phyloP scores from a whole-genome alignment of 2,888 invertebrate species.

The Beris morrisii region DNA sequence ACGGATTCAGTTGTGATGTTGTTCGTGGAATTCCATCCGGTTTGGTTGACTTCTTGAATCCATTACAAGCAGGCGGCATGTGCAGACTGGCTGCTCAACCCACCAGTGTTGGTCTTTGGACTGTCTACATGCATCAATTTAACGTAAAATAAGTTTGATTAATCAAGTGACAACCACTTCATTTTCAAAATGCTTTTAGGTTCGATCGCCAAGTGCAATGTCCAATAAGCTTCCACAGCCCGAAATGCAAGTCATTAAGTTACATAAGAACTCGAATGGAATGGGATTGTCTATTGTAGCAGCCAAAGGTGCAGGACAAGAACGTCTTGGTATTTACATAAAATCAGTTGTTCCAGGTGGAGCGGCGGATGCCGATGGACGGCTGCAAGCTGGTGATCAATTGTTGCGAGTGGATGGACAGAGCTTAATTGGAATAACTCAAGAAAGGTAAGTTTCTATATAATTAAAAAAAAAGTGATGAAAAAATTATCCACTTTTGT shows the following conservation, averaged over 20 bases:
- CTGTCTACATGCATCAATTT: slow-evolving; percentile 83
- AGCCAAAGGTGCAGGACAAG: slow-evolving; percentile 84
- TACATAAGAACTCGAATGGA: slow-evolving; percentile 92
- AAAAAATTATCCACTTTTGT: not conserved
- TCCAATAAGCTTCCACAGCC: slow-evolving; percentile 66
- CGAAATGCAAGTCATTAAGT: slow-evolving; percentile 80
- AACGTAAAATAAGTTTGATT: slow-evolving; percentile 53
- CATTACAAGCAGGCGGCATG: slow-evolving; percentile 80
- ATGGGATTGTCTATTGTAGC: slow-evolving; percentile 99
- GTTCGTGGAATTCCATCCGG: slow-evolving; percentile 93
- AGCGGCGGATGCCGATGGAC: slow-evolving; percentile 89
- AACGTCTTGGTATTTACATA: slow-evolving; percentile 93
- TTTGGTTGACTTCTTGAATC: slow-evolving; percentile 82
- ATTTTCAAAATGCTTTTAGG: slow-evolving; percentile 49
- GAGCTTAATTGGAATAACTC: slow-evolving; percentile 83
- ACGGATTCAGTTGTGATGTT: slow-evolving; percentile 97
- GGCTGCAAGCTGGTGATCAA: slow-evolving; percentile 96
- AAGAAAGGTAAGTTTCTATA: slow-evolving; percentile 65
- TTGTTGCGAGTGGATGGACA: slow-evolving; percentile 95
- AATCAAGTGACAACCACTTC: slow-evolving; percentile 2
- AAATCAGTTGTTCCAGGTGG: slow-evolving; percentile 97
- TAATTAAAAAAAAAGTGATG: not conserved
- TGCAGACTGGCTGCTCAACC: slow-evolving; percentile 90
- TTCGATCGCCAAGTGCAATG: slow-evolving; percentile 69
- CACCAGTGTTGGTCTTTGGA: slow-evolving; percentile 91